A percentile compares a stretch with the other conserved stretches of the same genome.
Evolutionary conservation across 2,113 vertebrate species (phyloP).

Genomic region (Ochotona princeps): DNA sequence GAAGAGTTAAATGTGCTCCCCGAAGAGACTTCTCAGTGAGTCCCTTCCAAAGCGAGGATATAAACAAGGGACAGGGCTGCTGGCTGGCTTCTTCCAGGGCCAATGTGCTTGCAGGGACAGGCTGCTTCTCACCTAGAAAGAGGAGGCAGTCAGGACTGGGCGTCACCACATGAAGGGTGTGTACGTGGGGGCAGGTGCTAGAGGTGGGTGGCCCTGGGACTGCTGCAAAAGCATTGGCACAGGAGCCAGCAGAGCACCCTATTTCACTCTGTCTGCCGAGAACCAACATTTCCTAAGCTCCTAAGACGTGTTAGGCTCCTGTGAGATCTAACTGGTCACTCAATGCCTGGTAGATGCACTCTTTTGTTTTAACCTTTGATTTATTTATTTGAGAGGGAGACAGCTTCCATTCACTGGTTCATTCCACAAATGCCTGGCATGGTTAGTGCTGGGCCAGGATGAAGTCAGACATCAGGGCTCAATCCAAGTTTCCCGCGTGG

Average conservation of each 20-base stretch:
- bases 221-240: neutral
- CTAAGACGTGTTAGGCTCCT: neutral
- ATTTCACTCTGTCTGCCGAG: neutral
- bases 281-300: neutral
- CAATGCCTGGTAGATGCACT: neutral
- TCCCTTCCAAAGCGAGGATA: neutral
- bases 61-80: neutral
- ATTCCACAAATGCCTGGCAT: too few relatives aligned
- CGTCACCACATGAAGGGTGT: neutral
- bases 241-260: neutral
- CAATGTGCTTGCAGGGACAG: too few relatives aligned
- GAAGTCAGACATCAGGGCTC: too few relatives aligned
- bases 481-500: too few relatives aligned
- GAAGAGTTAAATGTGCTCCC: neutral
- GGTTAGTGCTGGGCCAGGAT: too few relatives aligned
- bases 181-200: neutral
- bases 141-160: too few relatives aligned
- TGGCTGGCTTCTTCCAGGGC: too few relatives aligned
- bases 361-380: too few relatives aligned
- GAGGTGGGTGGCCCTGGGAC: neutral
- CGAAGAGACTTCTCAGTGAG: slow-evolving; percentile 10
- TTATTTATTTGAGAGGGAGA: too few relatives aligned
- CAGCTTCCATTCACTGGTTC: too few relatives aligned
- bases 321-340: neutral
- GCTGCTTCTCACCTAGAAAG: too few relatives aligned